Conservation (phyloP, 1,140 invertebrate species). For the Penaeus japonicus region DNA sequence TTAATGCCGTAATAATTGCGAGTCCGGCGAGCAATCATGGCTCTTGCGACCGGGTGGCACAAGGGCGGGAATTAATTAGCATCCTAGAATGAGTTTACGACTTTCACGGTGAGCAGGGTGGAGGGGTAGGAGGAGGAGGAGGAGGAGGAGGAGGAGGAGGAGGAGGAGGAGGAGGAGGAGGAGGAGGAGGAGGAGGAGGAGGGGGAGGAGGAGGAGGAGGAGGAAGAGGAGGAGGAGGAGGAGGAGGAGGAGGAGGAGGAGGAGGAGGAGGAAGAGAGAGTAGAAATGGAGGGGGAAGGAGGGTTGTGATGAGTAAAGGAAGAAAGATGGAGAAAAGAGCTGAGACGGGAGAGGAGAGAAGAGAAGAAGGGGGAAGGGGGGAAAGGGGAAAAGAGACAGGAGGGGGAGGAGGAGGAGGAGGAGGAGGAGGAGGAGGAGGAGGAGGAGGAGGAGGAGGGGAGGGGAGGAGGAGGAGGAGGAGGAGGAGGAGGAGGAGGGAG, state of each 20-base stretch:
- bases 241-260: background rate
- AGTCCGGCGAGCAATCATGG: too few species aligned
- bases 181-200: background rate
- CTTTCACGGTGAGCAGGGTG: background rate
- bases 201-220: background rate
- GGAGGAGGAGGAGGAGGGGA: too few species aligned
- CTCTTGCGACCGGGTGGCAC: too few species aligned
- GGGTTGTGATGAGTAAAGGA: too few species aligned
- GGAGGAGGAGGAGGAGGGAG: too few species aligned
- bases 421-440: background rate
- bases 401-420: background rate
- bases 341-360: background rate
- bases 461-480: background rate
- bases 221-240: background rate
- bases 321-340: background rate
- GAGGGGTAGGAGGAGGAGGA: background rate
- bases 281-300: too few species aligned
- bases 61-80: background rate
- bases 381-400: background rate
- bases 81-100: background rate
- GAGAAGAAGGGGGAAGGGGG: background rate
- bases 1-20: too few species aligned
- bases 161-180: background rate
- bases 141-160: background rate
- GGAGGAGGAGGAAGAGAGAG: background rate